Base-by-base conservation (phyloP, 2,797 vertebrate species). In the Phoebastria nigripes region DNA sequence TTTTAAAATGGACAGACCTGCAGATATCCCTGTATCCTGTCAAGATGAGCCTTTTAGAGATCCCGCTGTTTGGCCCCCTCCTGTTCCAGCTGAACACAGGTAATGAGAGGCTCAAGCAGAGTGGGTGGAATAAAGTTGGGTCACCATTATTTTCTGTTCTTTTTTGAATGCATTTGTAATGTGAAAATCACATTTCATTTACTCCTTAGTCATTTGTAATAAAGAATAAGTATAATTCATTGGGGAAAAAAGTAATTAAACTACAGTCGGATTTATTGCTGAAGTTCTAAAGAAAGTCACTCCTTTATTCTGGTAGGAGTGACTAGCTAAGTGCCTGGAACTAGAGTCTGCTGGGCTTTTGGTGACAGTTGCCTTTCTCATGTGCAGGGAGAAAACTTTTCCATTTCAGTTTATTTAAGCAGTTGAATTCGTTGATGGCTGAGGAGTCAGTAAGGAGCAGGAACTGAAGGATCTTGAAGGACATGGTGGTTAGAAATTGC, bases 31-130 rank as follows among this genome's bases (percentile, higher is more conserved):
- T 7, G 98, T 98, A 41, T 98, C 98, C 81, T 98, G 97, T 70
- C 97, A 97, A 55, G 99, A 99, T 46, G 99, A 99, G 72, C 97
- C 97, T 67, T 97, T 97, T 13, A 98, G 98, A 94, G 99, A 99
- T 94, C 99, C 99, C 6, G 97, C 97, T 10, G 98, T 99, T 12
- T 99, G 99, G 99, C 99, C 99, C 5, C 99, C 99, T 39, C 99
- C 99, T 54, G 99, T 98, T 80, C 99, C 99, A 92, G 99, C 98
- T 85, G 99, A 99, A 89, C 99, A 99, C 98, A 99, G 99, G 99
- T 99, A 98, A 97, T 18, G 37, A 84, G 39, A 80, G 63, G 28
- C 72, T 95, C 28, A 84, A 42, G 71, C 44, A 85, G 74, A 72
- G 15, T 46, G 44, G 44, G 59, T 89, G 41, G 52, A 85, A 56